Evolutionary conservation across 2,888 invertebrate genomes (phyloP).

Genomic region (Hylaea fasciaria): DNA sequence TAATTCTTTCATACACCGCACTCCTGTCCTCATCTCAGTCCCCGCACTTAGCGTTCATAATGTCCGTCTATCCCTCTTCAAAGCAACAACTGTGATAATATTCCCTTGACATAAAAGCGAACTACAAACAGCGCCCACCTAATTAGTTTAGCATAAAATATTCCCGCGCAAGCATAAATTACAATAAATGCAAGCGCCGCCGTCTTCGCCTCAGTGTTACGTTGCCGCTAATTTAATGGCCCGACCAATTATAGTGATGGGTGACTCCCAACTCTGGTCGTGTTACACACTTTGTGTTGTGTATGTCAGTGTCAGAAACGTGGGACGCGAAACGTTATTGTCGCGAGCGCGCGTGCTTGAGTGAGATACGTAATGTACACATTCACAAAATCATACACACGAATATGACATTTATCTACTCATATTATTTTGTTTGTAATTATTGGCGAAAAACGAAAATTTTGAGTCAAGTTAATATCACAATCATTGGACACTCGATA

Average conservation of each 20-base stretch:
- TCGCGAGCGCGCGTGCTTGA: not conserved
- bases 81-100: slow-evolving; percentile 12
- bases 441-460: no score
- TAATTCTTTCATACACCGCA: no score
- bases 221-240: slow-evolving; percentile 35
- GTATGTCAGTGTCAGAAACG: not conserved
- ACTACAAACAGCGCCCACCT: slow-evolving; percentile 19
- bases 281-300: slow-evolving; percentile 19
- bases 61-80: slow-evolving; percentile 7
- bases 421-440: no score
- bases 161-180: slow-evolving; percentile 31
- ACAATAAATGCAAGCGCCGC: slow-evolving; percentile 30
- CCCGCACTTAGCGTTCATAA: slow-evolving; percentile 4
- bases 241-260: slow-evolving; percentile 39
- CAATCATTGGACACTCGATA: no score
- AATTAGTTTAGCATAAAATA: slow-evolving; percentile 32
- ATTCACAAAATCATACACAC: no score
- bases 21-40: not conserved
- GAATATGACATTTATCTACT: no score
- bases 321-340: not conserved
- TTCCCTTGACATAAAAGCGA: slow-evolving; percentile 21
- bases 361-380: no score
- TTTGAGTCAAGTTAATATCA: no score
- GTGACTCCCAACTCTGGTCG: slow-evolving; percentile 15
- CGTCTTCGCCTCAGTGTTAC: slow-evolving; percentile 27